These are phyloP conservation scores for Caradrina clavipalpis DNA, from an alignment of 2,888 invertebrate species.

Conservation along the genomic window DNA sequence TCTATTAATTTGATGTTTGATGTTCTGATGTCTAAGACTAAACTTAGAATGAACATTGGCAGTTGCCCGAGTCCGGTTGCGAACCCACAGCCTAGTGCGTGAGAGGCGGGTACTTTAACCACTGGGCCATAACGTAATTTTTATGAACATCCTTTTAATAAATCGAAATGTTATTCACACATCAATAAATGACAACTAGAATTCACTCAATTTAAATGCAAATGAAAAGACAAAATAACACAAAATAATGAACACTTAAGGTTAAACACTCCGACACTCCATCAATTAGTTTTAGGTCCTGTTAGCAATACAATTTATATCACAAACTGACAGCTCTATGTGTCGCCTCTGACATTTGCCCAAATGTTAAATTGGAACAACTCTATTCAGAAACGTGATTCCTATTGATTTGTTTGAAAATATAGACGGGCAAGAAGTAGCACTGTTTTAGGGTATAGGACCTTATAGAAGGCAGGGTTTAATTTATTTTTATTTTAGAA, in stretches of 20 bases:
- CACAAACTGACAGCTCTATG: slow-evolving; percentile 52
- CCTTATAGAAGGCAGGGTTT: not conserved
- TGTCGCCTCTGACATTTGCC: slow-evolving; percentile 49
- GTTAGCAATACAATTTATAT: slow-evolving; percentile 47
- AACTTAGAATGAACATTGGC: no score
- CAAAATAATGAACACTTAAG: slow-evolving; percentile 45
- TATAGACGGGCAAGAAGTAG: not conserved
- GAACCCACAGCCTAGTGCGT: no score
- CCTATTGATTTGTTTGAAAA: slow-evolving; percentile 35
- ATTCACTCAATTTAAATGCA: slow-evolving; percentile 20
- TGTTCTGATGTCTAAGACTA: no score
- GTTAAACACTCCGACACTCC: slow-evolving; percentile 23
- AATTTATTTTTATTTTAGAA: no score
- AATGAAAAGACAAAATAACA: slow-evolving; percentile 12
- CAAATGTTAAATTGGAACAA: slow-evolving; percentile 51
- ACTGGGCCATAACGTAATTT: no score
- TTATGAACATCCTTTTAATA: no score
- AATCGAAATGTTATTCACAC: not conserved
- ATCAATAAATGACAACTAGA: not conserved
- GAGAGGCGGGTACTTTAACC: no score
- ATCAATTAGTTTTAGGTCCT: slow-evolving; percentile 40
- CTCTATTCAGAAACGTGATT: slow-evolving; percentile 36
- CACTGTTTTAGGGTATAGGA: not conserved
- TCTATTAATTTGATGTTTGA: no score
- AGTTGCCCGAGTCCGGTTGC: no score